Conservation (phyloP, 2,888 invertebrate species). For the Ecdyonurus torrentis region DNA sequence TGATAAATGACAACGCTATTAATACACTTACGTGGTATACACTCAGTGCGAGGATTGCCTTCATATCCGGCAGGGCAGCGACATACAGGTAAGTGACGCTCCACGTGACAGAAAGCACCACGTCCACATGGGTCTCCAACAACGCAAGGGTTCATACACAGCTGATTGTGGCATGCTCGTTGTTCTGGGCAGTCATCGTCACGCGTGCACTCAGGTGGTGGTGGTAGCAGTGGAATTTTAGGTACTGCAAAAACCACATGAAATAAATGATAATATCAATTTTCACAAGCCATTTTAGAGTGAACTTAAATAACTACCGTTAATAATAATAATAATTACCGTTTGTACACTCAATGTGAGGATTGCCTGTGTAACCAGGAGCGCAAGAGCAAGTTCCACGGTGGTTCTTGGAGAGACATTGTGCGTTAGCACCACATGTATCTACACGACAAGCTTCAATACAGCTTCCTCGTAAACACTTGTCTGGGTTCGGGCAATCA, state of each 20-base stretch:
- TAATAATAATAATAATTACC: slow-evolving; percentile 24
- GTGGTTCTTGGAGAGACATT: slow-evolving; percentile 59
- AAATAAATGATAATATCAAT: neutral
- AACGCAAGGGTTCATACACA: slow-evolving; percentile 62
- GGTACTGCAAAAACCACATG: slow-evolving; percentile 24
- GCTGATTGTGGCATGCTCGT: slow-evolving; percentile 55
- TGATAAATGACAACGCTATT: too few relatives aligned
- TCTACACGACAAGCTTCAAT: slow-evolving; percentile 61
- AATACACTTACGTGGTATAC: slow-evolving; percentile 73
- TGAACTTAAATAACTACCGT: neutral
- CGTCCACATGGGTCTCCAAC: slow-evolving; percentile 50
- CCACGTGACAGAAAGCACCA: slow-evolving; percentile 67
- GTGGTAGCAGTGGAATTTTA: slow-evolving; percentile 25
- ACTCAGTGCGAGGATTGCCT: slow-evolving; percentile 53
- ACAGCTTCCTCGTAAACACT: slow-evolving; percentile 59
- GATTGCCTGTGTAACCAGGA: slow-evolving; percentile 57
- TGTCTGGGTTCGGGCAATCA: slow-evolving; percentile 57
- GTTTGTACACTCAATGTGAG: slow-evolving; percentile 55
- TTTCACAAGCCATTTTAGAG: slow-evolving; percentile 7
- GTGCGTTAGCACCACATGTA: slow-evolving; percentile 66
- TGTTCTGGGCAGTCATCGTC: slow-evolving; percentile 63
- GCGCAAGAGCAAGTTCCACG: slow-evolving; percentile 64
- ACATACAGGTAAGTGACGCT: slow-evolving; percentile 57
- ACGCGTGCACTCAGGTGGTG: slow-evolving; percentile 50
- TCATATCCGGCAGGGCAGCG: slow-evolving; percentile 62